Base-by-base conservation (phyloP, 2,797 vertebrate genomes). In the Columba guinea region DNA sequence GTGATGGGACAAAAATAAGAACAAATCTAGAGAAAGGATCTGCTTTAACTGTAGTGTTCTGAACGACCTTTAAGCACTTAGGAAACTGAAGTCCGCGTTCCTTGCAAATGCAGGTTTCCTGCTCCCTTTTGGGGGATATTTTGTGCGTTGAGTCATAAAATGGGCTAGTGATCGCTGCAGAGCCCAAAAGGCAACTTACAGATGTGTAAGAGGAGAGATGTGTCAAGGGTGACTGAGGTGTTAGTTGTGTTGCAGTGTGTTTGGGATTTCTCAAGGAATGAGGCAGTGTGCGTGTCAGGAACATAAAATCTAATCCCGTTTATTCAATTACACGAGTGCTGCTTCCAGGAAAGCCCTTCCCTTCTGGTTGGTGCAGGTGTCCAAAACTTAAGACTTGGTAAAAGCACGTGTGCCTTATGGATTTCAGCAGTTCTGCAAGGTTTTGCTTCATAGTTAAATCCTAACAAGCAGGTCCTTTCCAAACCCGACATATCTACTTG, bases 281-380 rank as follows among this genome's bases (percentile, higher is more conserved):
- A 78, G 52, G 17, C 82, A 19, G 35, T 9, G 27, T 6, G 14
- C 14, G 11, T 52, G 26, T 90, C 64, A 27, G n/a, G 35, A 87
- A 55, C 28, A 1, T 41, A 49, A 89, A 32, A 69, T 34, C 32
- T 84, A 74, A 95, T 91, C 74, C 55, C 17, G 35, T 93, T 88
- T 65, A 70, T 71, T 83, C 62, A 75, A 3, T 87, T 85, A 60
- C 14, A 27, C 0, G 2, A 80, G 22, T 0, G 0, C 67, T 58
- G 51, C 77, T 80, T 65, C 39, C 2, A 2, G 73, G 48, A 48
- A 32, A 71, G 32, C 9, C 2, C 27, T 64, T 67, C 17, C 53
- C 69, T 87, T 56, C 64, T 28, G 27, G 49, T 73, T 51, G 46
- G 28, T 35, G 69, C 49, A 64, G 23, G 20, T 63, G n/a, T 74